phyloP scores from a whole-genome alignment of 2,113 vertebrate genomes.

The Prinia subflava region DNA sequence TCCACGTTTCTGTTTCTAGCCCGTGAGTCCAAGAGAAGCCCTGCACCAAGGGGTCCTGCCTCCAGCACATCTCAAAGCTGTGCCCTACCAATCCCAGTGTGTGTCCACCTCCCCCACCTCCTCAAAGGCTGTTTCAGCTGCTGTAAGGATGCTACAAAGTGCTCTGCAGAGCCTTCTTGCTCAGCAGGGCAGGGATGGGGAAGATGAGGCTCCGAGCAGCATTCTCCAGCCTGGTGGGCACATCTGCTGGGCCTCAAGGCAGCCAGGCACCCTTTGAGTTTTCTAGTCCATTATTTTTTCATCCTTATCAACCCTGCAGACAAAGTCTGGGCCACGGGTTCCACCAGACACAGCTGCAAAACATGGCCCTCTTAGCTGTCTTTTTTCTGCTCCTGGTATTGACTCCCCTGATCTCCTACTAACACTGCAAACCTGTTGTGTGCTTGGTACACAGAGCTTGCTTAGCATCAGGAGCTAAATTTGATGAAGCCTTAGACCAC shows the following conservation, averaged over 20 bases:
- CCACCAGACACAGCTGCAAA: not conserved
- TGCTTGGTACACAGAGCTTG: not conserved
- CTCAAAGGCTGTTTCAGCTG: not conserved
- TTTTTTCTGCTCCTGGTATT: not conserved
- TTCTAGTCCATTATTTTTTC: not conserved
- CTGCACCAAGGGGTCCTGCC: not conserved
- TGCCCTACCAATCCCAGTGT: not conserved
- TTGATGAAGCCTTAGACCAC: not conserved
- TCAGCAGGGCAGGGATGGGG: not conserved
- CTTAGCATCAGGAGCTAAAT: not conserved
- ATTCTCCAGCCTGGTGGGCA: not conserved
- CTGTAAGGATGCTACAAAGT: not conserved
- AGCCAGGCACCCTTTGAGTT: not conserved
- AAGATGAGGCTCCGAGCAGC: not conserved
- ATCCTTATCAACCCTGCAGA: not conserved
- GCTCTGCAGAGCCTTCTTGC: not conserved
- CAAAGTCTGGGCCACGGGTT: not conserved
- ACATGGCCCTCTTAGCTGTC: not conserved
- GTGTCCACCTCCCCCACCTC: not conserved
- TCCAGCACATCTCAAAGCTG: not conserved
- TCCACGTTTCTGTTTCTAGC: not conserved
- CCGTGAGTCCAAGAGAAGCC: rapidly evolving
- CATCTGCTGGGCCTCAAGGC: not conserved
- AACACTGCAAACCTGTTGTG: not conserved
- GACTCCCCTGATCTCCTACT: not conserved